Evolutionary conservation across 2,113 vertebrate genomes (phyloP), one percentile per base, ranked within the genome.

Genomic region (Pseudopipra pipra): DNA sequence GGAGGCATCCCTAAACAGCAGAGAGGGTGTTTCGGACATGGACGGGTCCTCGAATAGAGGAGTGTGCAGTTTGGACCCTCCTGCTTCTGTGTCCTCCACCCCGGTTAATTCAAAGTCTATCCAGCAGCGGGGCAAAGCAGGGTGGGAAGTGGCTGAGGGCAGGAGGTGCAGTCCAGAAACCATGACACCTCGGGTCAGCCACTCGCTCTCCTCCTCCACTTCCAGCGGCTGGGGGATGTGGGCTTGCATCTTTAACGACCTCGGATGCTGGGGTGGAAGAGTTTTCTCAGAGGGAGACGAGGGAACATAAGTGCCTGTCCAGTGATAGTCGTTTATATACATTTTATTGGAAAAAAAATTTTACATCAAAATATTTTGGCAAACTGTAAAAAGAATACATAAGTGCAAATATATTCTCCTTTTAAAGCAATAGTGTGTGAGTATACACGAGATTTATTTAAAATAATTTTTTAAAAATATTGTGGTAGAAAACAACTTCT

Each of bases 371-470:
- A 98, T 98, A 97, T 96, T 97, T 98, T 97, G 97, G 97, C 98
- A 98, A 98, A 97, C 97, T 95, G 98, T 96, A 97, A 97, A 98
- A 96, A 97, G 97, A 98, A 99, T 99, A 99, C 98, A 98, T 98
- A 99, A 99, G 99, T 99, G 99, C 99, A 99, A 99, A 98, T 98
- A 98, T 98, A 98, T 98, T 98, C 98, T 98, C 97, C 97, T 97
- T 98, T 98, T 97, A 98, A 98, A 99, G 98, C 98, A 96, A 98
- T 98, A 97, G 97, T 98, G 98, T 99, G 97, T 96, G 98, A 98
- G 98, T 97, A 98, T 98, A 98, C 97, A 97, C 94, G 75, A 94
- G 92, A 91, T 96, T 98, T 97, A 97, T 96, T 97, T 96, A 98
- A 97, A 98, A 97, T 97, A 91, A 6, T 91, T 96, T 97, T 95